Conservation (phyloP, 2,888 invertebrate species). For the Tetrapedia diversipes region DNA sequence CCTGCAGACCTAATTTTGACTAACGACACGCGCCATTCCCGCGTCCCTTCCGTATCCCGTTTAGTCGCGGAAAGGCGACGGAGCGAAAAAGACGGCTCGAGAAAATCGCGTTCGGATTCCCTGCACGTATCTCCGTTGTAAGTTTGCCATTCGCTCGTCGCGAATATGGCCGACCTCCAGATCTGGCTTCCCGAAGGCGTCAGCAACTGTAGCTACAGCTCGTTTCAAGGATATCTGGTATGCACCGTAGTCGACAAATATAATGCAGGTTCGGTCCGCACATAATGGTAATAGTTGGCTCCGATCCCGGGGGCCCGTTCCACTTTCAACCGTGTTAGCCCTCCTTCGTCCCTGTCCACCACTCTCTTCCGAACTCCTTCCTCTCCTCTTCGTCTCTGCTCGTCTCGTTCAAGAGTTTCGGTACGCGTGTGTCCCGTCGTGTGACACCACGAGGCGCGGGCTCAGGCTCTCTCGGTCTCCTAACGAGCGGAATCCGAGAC, state of each 20-base stretch:
- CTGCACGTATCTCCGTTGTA: constrained; percentile 35
- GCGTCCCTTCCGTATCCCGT: neutral
- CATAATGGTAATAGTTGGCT: constrained; percentile 77
- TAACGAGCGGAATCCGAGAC: constrained; percentile 68
- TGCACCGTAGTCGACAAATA: constrained; percentile 66
- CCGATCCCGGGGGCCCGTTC: constrained; percentile 68
- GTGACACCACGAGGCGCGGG: constrained; percentile 61
- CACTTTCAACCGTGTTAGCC: constrained; percentile 60
- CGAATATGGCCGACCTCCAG: constrained; percentile 56
- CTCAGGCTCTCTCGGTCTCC: constrained; percentile 32
- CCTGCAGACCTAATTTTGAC: constrained; percentile 41
- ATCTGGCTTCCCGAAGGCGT: constrained; percentile 56
- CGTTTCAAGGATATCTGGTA: constrained; percentile 73
- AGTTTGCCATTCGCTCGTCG: constrained; percentile 57
- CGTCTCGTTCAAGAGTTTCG: neutral
- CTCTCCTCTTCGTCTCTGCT: neutral
- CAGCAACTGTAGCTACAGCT: constrained; percentile 65
- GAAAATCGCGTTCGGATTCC: constrained; percentile 69
- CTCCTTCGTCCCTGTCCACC: constrained; percentile 30
- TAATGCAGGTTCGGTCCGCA: constrained; percentile 70
- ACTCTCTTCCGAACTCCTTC: neutral
- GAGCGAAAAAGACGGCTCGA: constrained; percentile 32
- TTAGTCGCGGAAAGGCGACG: neutral
- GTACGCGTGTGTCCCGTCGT: constrained; percentile 49
- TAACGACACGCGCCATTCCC: constrained; percentile 19